Evolutionary conservation across 2,888 invertebrate species (phyloP), one percentile per base, ranked within the genome.

Genomic region (Formica aserva): DNA sequence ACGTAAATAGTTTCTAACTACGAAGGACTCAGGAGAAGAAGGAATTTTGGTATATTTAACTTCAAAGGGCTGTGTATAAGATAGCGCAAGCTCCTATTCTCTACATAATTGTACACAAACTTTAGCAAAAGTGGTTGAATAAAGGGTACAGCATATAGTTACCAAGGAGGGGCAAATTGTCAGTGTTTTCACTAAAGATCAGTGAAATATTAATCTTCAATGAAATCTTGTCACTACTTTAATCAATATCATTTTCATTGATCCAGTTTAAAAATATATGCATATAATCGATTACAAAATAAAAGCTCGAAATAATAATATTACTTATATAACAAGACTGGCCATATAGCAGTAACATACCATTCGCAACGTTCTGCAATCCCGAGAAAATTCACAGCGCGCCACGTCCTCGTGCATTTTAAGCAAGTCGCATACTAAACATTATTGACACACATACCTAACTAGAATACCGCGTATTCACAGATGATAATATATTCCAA

Each of bases 401-500:
- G 1, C n/a, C 57, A 57, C 35, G 29, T 78, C 41, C 55, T 41
- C 57, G 77, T 71, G 41, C 57, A 78, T 78, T 78, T 78, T 72
- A 60, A 72, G 60, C 72, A 78, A 78, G 22, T 78, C 29, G 74
- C 78, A 72, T 60, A 60, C 22, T 67, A 67, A 77, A 55, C 77
- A 55, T 57, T 78, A 78, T 78, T 72, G 78, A 78, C 78, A 72
- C 41, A 60, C 45, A 57, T 77, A 71, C 57, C 38, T 67, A 77
- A 77, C 69, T 77, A 60, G 45, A 45, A 6, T 22, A 55, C 57
- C 78, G 32, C 8, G n/a, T 52, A 52, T 63, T 29, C 72, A 6
- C 71, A 29, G 22, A 57, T 78, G 60, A 78, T 78, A 72, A 78
- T 72, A 60, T 72, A 78, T 78, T 72, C 74, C 78, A 45, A 60